Percentiles rank a stretch among this genome's conserved stretches.
phyloP scores from a whole-genome alignment of 1,140 invertebrate species.

The Saccostrea glomerata region DNA sequence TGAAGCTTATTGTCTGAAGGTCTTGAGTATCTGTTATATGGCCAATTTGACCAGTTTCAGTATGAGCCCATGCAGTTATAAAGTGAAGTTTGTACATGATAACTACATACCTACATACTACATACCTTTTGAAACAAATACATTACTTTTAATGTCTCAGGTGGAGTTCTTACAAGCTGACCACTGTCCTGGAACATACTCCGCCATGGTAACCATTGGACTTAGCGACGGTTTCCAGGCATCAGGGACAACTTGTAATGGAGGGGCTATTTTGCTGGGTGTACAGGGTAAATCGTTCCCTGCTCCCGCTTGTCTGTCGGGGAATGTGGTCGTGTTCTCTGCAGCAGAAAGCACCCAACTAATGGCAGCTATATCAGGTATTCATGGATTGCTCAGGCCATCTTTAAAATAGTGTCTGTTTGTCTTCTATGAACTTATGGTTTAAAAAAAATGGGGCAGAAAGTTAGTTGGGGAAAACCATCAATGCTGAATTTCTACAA shows the following conservation, averaged over 20 bases:
- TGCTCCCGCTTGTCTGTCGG: constrained; percentile 59
- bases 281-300: constrained; percentile 62
- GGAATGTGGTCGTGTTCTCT: constrained; percentile 62
- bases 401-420: not conserved
- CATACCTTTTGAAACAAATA: not conserved
- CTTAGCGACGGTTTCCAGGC: constrained; percentile 57
- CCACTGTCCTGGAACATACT: constrained; percentile 42
- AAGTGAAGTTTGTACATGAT: not conserved
- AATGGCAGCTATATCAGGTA: constrained; percentile 66
- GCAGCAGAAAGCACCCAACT: constrained; percentile 59
- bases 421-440: not conserved
- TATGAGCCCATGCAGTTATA: not conserved
- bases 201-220: constrained; percentile 51
- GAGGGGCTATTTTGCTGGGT: constrained; percentile 61
- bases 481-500: not conserved
- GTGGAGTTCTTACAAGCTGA: constrained; percentile 46
- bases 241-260: constrained; percentile 64
- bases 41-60: not conserved
- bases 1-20: no score
- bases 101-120: not conserved
- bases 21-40: not conserved
- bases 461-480: no score
- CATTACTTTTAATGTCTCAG: constrained; percentile 38
- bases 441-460: no score
- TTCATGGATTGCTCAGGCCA: not conserved